Evolutionary conservation across 2,797 vertebrate species (phyloP).

Genomic region (Hippocampus kuda): DNA sequence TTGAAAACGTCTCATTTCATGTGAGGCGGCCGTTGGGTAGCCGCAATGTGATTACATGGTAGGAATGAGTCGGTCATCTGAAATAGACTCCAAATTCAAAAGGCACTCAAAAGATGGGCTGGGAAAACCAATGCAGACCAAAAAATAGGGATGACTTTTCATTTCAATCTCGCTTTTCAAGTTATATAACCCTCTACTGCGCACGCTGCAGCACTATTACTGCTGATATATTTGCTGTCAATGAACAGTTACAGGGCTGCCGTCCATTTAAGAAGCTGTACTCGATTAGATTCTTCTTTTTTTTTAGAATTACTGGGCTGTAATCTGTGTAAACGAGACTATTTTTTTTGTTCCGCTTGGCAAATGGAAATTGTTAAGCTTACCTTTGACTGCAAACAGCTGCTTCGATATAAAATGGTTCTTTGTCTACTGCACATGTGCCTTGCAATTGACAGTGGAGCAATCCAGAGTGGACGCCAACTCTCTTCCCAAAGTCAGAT

Average conservation of each 20-base stretch:
- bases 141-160: neutral
- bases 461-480: too few species aligned
- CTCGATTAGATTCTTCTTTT: neutral
- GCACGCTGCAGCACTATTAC: neutral
- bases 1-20: conserved; percentile 29
- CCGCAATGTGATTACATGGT: conserved; percentile 43
- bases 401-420: too few species aligned
- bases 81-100: conserved; percentile 45
- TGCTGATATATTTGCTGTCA: neutral
- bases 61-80: conserved; percentile 53
- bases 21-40: conserved; percentile 11
- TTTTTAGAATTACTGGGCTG: too few species aligned
- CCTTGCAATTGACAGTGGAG: too few species aligned
- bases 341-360: too few species aligned
- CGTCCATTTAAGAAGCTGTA: neutral
- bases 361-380: too few species aligned
- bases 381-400: too few species aligned
- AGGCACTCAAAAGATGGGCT: conserved; percentile 21
- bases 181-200: neutral
- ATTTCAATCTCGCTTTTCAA: neutral
- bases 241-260: neutral
- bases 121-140: neutral
- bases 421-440: too few species aligned
- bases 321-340: too few species aligned
- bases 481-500: too few species aligned